Evolutionary conservation across 2,888 invertebrate genomes (phyloP), one percentile per base, ranked within the genome.

Genomic region (Conistra vaccinii): DNA sequence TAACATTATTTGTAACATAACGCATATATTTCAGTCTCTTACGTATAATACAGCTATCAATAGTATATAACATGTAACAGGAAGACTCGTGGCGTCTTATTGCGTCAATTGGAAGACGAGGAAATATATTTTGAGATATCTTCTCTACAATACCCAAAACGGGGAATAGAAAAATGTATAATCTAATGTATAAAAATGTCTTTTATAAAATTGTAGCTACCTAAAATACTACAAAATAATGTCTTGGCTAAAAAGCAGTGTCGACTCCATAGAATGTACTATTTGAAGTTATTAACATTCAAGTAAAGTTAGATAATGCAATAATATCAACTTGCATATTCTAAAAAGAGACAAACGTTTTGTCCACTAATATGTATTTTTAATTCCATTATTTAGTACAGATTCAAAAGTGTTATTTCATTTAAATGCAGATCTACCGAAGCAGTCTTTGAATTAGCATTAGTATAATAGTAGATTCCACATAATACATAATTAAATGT

Each of bases 1-100:
- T 48, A 76, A 81, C 57, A 69, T 53, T 45, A 63, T 66, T 61
- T 76, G 76, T 80, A 84, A 78, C 60, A 74, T 67, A 73, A 71
- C 67, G 72, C 73, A 79, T 81, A 88, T 63, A 83, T 75, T 67
- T 89, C 90, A 90, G 89, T 89, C 90, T 89, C 90, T 87, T 82
- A 85, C 55, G 68, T 76, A 83, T 78, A 84, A 87, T 84, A 83
- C 78, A 89, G 81, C 80, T 89, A 86, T 80, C 76, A 75, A 66
- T 39, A 78, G 72, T 78, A 81, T 60, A 76, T 62, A 57, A 76
- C 60, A 70, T 76, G 45, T 67, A 68, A 83, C 80, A 81, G 87
- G 88, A 88, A 88, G 85, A 71, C 86, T 63, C 51, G 5, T 42
- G 53, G 26, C 29, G 42, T 60, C 42, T 69, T 48, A 69, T 81